These are phyloP conservation scores for Anhinga rufa DNA, from an alignment of 2,113 vertebrate species.

Conservation along the genomic window DNA sequence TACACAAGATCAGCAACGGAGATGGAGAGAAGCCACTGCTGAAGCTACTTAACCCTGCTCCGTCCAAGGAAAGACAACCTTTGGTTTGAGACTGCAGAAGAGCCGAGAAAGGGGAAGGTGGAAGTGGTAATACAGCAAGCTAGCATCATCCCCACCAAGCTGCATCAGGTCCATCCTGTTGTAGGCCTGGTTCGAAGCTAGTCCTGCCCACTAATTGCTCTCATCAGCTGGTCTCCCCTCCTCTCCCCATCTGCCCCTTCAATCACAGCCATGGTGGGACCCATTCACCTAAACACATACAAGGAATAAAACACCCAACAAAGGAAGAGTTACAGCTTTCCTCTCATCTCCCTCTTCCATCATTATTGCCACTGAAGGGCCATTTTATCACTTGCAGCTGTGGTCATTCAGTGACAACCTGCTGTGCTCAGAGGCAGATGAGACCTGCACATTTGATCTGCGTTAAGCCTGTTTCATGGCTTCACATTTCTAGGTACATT, in stretches of 20 bases:
- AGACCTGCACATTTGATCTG: conserved; percentile 28
- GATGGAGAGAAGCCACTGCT: background rate
- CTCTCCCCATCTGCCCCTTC: background rate
- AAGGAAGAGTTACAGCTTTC: background rate
- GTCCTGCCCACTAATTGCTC: background rate
- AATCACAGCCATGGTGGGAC: background rate
- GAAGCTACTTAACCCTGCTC: background rate
- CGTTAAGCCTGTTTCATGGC: background rate
- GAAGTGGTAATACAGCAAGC: background rate
- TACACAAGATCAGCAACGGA: background rate
- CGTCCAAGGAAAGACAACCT: background rate
- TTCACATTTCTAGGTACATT: background rate
- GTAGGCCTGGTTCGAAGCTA: background rate
- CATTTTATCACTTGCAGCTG: conserved; percentile 66
- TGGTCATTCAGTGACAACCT: background rate
- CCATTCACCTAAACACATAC: background rate
- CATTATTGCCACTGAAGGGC: background rate
- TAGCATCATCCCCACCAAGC: background rate
- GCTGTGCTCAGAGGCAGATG: conserved; percentile 36
- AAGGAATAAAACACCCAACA: conserved; percentile 6
- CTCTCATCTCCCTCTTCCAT: background rate
- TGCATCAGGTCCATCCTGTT: background rate
- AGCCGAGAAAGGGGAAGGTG: background rate
- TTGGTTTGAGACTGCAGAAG: background rate
- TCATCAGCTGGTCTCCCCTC: background rate